phyloP scores from a whole-genome alignment of 2,888 invertebrate genomes.

The Sepiola atlantica region DNA sequence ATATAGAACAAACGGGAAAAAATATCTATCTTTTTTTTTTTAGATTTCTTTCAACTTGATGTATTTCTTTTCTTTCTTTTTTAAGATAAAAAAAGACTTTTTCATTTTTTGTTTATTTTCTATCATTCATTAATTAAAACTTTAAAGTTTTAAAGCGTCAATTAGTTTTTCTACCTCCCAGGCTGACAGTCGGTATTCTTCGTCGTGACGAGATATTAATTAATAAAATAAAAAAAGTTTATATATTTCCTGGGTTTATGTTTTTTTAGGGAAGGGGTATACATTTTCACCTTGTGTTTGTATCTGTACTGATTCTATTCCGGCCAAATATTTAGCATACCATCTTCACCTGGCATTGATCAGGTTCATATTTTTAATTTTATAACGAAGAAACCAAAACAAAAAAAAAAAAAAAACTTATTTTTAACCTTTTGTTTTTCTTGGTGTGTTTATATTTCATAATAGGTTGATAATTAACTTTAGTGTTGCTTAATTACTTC shows the following conservation, averaged over 20 bases:
- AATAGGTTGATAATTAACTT: too few relatives aligned
- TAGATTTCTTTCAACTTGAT: background rate
- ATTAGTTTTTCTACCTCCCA: background rate
- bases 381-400: background rate
- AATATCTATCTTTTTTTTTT: too few relatives aligned
- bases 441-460: background rate
- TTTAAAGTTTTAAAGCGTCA: background rate
- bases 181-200: background rate
- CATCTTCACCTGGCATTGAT: background rate
- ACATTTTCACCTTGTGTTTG: background rate
- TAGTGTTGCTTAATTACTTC: too few relatives aligned
- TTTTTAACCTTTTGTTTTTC: background rate
- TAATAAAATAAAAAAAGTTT: too few relatives aligned
- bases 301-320: background rate
- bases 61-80: background rate
- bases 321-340: background rate
- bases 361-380: background rate
- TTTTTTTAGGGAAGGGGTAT: too few relatives aligned
- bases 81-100: background rate
- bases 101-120: background rate
- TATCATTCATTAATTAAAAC: background rate
- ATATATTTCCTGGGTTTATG: background rate
- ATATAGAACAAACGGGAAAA: background rate
- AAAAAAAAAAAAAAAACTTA: background rate
- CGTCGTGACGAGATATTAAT: background rate